Evolutionary conservation across 2,888 invertebrate genomes (phyloP).

Genomic region (Drosophila percnosoma): DNA sequence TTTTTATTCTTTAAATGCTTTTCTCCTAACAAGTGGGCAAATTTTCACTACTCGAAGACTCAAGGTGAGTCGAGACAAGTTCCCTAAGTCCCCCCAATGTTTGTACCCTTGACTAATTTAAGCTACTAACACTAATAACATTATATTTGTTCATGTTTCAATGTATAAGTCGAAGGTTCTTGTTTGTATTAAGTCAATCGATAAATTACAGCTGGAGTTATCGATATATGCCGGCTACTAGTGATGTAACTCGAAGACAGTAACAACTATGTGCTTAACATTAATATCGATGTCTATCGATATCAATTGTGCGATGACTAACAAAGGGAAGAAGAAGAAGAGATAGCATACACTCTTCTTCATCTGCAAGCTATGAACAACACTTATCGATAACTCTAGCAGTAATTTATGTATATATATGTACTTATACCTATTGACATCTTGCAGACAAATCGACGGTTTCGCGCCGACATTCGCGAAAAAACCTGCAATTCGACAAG

Average conservation of each 20-base stretch:
- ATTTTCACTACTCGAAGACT: constrained; percentile 52
- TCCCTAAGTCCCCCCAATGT: not conserved
- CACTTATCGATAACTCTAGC: too few species aligned
- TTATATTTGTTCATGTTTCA: too few species aligned
- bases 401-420: not conserved
- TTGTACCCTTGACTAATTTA: not conserved
- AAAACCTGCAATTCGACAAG: constrained; percentile 98
- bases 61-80: constrained; percentile 56
- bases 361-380: too few species aligned
- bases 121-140: not conserved
- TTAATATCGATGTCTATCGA: too few species aligned
- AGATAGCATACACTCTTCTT: too few species aligned
- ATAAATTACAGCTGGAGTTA: not conserved
- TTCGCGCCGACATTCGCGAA: constrained; percentile 99
- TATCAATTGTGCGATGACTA: too few species aligned
- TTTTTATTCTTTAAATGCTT: constrained; percentile 27
- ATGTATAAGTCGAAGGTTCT: not conserved
- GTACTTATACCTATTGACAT: not conserved
- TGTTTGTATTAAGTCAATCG: not conserved
- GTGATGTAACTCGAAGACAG: too few species aligned
- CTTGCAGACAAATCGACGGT: constrained; percentile 96
- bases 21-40: constrained; percentile 54
- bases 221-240: not conserved
- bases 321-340: too few species aligned
- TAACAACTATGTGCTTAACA: too few species aligned